A percentile compares a stretch with the other conserved stretches of the same genome.
Conservation (phyloP, 2,888 invertebrate species). For the Agriopis marginaria region DNA sequence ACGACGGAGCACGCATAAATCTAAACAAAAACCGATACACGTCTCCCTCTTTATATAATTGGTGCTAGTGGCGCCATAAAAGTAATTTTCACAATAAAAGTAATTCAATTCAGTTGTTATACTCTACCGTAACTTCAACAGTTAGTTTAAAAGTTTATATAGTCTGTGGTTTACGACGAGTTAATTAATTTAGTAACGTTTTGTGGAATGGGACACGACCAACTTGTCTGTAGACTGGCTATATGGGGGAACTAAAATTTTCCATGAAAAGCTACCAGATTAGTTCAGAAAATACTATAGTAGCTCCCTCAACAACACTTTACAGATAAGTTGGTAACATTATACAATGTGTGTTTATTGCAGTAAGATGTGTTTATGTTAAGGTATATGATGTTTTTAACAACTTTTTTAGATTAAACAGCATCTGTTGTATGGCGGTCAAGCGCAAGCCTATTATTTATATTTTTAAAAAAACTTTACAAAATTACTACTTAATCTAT, state of each 20-base stretch:
- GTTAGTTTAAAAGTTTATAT: conserved; percentile 22
- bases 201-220: not conserved
- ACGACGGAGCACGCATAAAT: no score
- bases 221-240: not conserved
- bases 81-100: not conserved
- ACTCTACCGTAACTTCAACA: conserved; percentile 4
- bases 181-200: conserved; percentile 22
- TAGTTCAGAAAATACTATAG: not conserved
- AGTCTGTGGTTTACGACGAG: conserved; percentile 17
- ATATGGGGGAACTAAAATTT: not conserved
- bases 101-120: conserved; percentile 8
- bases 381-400: not conserved
- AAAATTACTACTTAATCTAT: no score
- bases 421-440: no score
- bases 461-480: no score
- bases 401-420: not conserved
- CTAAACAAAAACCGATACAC: no score
- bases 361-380: conserved; percentile 3
- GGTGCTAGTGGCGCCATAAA: no score
- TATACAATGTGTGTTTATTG: not conserved
- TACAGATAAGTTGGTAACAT: not conserved
- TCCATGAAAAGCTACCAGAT: not conserved
- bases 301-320: not conserved
- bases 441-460: no score
- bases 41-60: no score